phyloP scores from a whole-genome alignment of 2,888 invertebrate species.

The Drosophila leonis region DNA sequence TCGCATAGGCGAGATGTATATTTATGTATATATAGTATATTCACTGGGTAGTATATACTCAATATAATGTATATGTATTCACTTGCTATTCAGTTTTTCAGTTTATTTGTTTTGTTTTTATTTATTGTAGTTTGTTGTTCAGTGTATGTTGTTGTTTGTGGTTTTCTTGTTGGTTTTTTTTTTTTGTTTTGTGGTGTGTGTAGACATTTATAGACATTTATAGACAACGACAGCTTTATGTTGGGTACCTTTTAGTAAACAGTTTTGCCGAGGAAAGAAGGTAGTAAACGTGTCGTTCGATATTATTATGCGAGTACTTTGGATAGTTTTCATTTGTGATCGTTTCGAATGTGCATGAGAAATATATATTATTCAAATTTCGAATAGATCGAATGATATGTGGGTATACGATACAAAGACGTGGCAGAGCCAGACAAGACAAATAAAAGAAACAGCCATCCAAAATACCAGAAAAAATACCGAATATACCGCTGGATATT shows the following conservation, averaged over 20 bases:
- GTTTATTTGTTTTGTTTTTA: conserved; percentile 39
- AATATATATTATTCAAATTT: conserved; percentile 23
- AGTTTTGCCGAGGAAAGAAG: conserved; percentile 80
- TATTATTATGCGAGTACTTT: conserved; percentile 53
- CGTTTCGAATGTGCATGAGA: conserved; percentile 41
- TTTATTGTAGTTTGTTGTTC: conserved; percentile 23
- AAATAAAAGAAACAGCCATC: conserved; percentile 21
- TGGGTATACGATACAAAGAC: conserved; percentile 40
- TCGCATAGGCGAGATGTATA: not conserved
- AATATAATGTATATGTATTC: conserved; percentile 34
- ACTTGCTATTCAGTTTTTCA: conserved; percentile 23
- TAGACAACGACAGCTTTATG: conserved; percentile 55
- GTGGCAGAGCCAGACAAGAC: conserved; percentile 20
- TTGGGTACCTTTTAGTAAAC: conserved; percentile 83
- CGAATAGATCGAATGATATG: conserved; percentile 24
- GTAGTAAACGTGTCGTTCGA: conserved; percentile 84
- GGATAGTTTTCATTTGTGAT: conserved; percentile 55
- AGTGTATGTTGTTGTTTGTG: conserved; percentile 24
- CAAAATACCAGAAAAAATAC: conserved; percentile 43
- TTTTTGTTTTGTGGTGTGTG: conserved; percentile 20
- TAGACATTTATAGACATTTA: conserved; percentile 46
- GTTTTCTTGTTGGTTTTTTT: conserved; percentile 16
- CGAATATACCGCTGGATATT: conserved; percentile 13
- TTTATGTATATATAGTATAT: conserved; percentile 7
- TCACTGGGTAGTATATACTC: conserved; percentile 37